A percentile compares a stretch with the other conserved stretches of the same genome.
Conservation (phyloP, 2,888 invertebrate species). For the Andrena hattorfiana region DNA sequence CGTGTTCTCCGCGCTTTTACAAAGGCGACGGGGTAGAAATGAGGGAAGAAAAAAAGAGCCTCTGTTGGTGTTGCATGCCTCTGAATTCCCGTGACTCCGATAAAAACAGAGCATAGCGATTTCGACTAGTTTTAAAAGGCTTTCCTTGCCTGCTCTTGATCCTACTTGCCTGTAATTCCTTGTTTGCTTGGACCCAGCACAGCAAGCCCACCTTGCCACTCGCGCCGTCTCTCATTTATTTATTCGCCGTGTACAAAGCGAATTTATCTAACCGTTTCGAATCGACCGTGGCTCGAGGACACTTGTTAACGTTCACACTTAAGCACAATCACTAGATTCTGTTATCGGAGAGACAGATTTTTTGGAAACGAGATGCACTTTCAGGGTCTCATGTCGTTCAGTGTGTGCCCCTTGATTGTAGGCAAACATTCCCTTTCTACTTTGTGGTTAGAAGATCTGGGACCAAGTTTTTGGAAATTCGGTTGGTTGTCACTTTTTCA, state of each 20-base stretch:
- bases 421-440: too few relatives aligned
- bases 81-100: not conserved
- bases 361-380: too few relatives aligned
- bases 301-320: not conserved
- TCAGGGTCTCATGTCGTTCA: too few relatives aligned
- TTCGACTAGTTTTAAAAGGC: slow-evolving; percentile 16
- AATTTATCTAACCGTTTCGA: slow-evolving; percentile 9
- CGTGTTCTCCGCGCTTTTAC: not conserved
- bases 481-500: too few relatives aligned
- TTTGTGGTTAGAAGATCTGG: too few relatives aligned
- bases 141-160: not conserved
- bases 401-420: too few relatives aligned
- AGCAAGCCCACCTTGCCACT: not conserved
- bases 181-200: slow-evolving; percentile 7
- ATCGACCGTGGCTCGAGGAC: slow-evolving; percentile 2
- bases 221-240: slow-evolving; percentile 8
- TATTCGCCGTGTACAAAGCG: not conserved
- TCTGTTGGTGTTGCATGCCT: slow-evolving; percentile 1
- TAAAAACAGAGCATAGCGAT: not conserved
- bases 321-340: not conserved
- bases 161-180: slow-evolving; percentile 14
- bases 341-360: not conserved
- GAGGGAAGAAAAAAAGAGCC: not conserved
- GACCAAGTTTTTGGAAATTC: too few relatives aligned
- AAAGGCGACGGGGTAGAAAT: not conserved